Evolutionary conservation across 2,113 vertebrate species (phyloP).

Genomic region (Balaeniceps rex): DNA sequence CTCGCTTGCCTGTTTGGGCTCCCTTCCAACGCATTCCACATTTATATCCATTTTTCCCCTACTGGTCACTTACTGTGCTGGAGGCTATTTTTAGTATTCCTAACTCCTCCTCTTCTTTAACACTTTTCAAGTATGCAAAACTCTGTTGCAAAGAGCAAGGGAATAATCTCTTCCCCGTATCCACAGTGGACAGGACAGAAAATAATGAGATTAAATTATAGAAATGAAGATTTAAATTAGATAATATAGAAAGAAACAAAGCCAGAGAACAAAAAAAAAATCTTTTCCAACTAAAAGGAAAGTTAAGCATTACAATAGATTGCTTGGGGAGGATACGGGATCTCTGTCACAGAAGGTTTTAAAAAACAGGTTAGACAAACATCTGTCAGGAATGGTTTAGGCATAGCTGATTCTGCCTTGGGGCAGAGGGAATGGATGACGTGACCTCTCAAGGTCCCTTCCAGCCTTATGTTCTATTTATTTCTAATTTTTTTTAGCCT

Average conservation of each 20-base stretch:
- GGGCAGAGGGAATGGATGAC: constrained; percentile 17
- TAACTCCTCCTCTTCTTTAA: neutral
- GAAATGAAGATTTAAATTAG: neutral
- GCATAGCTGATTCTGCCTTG: constrained; percentile 36
- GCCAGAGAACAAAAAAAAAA: neutral
- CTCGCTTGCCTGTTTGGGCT: neutral
- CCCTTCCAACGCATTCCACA: neutral
- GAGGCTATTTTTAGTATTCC: neutral
- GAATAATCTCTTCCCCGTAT: neutral
- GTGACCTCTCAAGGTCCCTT: constrained; percentile 40
- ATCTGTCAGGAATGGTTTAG: constrained; percentile 51
- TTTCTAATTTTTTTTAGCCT: neutral
- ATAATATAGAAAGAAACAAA: neutral
- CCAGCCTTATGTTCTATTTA: neutral
- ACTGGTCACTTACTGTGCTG: neutral
- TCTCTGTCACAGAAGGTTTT: constrained; percentile 20
- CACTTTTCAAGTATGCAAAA: neutral
- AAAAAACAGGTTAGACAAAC: constrained; percentile 40
- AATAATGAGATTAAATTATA: neutral
- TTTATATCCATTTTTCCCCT: neutral
- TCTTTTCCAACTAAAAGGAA: neutral
- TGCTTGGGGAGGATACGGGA: neutral
- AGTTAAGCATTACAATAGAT: neutral
- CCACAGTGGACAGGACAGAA: neutral
- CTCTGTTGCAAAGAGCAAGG: neutral